Conservation (phyloP, 2,797 vertebrate genomes). For the Ibycter americanus region DNA sequence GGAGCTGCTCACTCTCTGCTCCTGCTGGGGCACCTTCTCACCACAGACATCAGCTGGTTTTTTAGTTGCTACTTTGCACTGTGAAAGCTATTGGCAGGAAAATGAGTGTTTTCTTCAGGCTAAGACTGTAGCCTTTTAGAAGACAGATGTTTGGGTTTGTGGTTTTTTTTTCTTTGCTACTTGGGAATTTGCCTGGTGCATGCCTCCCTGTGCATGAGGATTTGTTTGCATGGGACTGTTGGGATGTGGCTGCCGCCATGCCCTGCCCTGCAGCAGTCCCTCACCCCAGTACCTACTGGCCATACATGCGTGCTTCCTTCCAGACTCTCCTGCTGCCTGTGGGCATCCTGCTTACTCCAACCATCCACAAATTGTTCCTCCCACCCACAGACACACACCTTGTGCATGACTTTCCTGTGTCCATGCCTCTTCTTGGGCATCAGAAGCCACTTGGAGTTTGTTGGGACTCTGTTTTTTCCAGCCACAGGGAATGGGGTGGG, state of each 20-base stretch:
- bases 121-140: background rate
- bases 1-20: background rate
- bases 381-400: background rate
- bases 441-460: background rate
- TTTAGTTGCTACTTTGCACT: background rate
- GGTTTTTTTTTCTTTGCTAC: background rate
- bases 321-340: background rate
- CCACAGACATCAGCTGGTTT: background rate
- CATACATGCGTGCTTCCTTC: background rate
- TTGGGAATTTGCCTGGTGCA: background rate
- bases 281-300: background rate
- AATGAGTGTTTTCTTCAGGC: background rate
- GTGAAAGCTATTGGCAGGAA: background rate
- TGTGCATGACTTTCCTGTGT: background rate
- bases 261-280: background rate
- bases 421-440: background rate
- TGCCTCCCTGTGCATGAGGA: background rate
- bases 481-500: background rate
- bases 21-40: background rate
- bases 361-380: background rate
- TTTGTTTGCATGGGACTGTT: background rate
- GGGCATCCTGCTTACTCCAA: background rate
- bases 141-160: background rate
- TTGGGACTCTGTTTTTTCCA: background rate
- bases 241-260: fast-evolving